Evolutionary conservation across 2,113 vertebrate species (phyloP).

Genomic region (Eubucco bourcierii): DNA sequence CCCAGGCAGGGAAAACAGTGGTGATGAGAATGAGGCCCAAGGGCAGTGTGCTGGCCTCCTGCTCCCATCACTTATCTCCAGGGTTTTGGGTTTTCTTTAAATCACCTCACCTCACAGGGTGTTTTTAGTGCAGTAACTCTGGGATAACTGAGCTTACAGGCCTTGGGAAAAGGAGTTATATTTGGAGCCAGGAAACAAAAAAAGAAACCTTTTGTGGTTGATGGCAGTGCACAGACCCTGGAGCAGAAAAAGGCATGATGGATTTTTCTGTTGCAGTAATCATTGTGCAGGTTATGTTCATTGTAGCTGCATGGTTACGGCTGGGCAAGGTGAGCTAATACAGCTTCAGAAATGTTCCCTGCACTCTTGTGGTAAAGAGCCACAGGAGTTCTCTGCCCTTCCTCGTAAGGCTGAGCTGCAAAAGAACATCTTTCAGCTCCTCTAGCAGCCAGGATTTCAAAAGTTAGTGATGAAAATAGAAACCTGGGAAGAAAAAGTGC

Average conservation of each 20-base stretch:
- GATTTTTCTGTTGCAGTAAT: background rate
- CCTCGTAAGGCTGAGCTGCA: background rate
- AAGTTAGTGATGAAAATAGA: background rate
- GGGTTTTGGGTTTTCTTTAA: background rate
- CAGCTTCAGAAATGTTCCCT: background rate
- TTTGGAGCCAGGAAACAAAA: background rate
- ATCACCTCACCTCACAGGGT: background rate
- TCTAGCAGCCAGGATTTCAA: background rate
- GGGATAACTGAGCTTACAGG: background rate
- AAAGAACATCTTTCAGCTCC: background rate
- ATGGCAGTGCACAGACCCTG: background rate
- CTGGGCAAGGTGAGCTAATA: background rate
- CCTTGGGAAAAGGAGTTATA: background rate
- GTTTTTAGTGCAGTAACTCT: background rate
- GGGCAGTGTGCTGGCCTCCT: background rate
- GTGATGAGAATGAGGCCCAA: background rate
- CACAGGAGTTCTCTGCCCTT: background rate
- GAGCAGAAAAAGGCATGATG: background rate
- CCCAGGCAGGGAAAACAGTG: background rate
- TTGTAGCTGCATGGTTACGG: background rate
- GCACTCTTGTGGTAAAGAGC: background rate
- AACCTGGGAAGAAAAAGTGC: background rate
- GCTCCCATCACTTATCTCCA: background rate
- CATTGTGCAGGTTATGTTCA: background rate
- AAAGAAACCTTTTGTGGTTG: background rate